These are phyloP conservation scores for Rhabdomys pumilio DNA, from an alignment of 2,797 vertebrate genomes.

Conservation along the genomic window DNA sequence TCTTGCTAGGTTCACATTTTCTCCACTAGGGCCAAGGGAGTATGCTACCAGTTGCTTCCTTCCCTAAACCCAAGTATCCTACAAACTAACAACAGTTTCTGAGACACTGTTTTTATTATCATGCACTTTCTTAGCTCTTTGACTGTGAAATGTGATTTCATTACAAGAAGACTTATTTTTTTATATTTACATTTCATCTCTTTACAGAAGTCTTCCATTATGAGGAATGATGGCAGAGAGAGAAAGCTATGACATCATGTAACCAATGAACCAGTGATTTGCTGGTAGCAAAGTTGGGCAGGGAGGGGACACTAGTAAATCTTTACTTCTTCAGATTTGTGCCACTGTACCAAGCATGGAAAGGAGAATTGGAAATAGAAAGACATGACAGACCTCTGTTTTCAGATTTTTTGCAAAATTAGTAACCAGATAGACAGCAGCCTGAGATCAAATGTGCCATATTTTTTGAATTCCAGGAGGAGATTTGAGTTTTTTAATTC, in stretches of 20 bases:
- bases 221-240: not conserved
- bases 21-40: not conserved
- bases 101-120: not conserved
- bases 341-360: not conserved
- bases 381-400: not conserved
- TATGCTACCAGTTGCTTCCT: not conserved
- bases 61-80: not conserved
- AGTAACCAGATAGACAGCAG: not conserved
- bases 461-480: not conserved
- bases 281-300: not conserved
- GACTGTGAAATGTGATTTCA: not conserved
- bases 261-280: slow-evolving; percentile 8
- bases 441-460: slow-evolving; percentile 3
- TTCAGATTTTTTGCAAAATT: not conserved
- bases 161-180: not conserved
- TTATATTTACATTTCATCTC: not conserved
- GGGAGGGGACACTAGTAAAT: not conserved
- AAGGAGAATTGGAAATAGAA: not conserved
- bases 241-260: not conserved
- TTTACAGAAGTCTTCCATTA: not conserved
- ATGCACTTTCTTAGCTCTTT: not conserved
- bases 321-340: not conserved
- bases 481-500: not conserved
- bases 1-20: not conserved
- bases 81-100: not conserved